Base-by-base conservation (phyloP, 2,113 vertebrate genomes). In the Callocephalon fimbriatum region DNA sequence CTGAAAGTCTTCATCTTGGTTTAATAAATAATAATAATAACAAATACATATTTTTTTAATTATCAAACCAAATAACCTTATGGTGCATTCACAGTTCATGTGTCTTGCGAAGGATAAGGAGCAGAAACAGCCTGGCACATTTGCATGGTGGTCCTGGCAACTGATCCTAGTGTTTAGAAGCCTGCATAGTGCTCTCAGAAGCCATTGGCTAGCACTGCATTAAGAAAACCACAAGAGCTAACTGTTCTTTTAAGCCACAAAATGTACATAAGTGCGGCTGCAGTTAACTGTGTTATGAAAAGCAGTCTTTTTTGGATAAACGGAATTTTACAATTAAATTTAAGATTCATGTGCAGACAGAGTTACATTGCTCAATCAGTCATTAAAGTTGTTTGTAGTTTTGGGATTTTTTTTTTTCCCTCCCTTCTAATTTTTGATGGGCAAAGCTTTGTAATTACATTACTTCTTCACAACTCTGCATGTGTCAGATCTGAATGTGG, bases 221-320 rank as follows among this genome's bases (percentile, higher is more conserved):
- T 86, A 67, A 84, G 73, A 71, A 89, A 93, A 54, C 31, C 25
- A 71, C 22, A 68, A 78, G 56, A 85, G 38, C 54, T 53, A 42
- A 71, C 61, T 75, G 56, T 91, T 88, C 32, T 72, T 91, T 85
- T 94, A 85, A 93, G 86, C 42, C 65, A 78, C 80, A 78, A 61
- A 94, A 74, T 72, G 22, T 61, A 67, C 15, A 0, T 48, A 84
- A 92, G 13, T 61, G 22, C 17, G 31, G 19, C 47, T 81, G 31
- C 76, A 90, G 56, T 93, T 88, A 88, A 91, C 47, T 76, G 47
- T 90, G 35, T 79, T 94, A 79, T 3, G 23, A 72, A 88, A 88
- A 82, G 6, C 35, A 62, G n/a, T 50, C 42, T 54, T 77, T 77
- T 92, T 53, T 85, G 47, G 70, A 44, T 81, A 81, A 94, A 67